Conservation (phyloP, 1,140 invertebrate genomes). For the Yoshiicerus persimilis region DNA sequence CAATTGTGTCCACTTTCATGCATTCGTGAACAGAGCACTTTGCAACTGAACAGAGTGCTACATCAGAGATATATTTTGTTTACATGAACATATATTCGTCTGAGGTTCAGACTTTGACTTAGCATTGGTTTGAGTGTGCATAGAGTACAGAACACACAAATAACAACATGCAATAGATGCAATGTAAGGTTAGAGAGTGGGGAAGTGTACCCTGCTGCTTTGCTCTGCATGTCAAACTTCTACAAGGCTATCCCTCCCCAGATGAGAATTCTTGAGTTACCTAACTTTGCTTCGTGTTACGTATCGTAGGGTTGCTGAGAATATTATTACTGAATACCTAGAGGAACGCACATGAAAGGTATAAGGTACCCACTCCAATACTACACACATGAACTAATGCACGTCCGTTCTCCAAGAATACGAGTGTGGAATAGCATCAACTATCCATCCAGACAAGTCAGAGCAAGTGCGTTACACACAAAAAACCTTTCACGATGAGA, state of each 20-base stretch:
- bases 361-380: neutral
- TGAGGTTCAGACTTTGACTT: neutral
- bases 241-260: slow-evolving; percentile 9
- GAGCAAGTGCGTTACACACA: neutral
- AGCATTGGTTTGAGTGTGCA: neutral
- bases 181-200: neutral
- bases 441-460: neutral
- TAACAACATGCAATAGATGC: slow-evolving; percentile 2
- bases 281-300: slow-evolving; percentile 4
- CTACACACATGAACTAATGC: neutral
- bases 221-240: neutral
- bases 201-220: slow-evolving; percentile 16
- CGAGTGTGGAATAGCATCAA: neutral
- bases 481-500: slow-evolving; percentile 9
- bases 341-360: neutral
- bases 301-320: neutral
- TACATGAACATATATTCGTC: too few species aligned
- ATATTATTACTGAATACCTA: neutral
- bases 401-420: neutral
- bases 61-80: too few species aligned
- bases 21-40: neutral
- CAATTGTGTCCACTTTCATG: too few species aligned
- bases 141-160: neutral
- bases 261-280: slow-evolving; percentile 14
- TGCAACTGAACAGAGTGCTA: too few species aligned